A percentile compares a stretch with the other conserved stretches of the same genome.
These are phyloP conservation scores for Helarctos malayanus DNA, from an alignment of 2,797 vertebrate species.

Conservation along the genomic window DNA sequence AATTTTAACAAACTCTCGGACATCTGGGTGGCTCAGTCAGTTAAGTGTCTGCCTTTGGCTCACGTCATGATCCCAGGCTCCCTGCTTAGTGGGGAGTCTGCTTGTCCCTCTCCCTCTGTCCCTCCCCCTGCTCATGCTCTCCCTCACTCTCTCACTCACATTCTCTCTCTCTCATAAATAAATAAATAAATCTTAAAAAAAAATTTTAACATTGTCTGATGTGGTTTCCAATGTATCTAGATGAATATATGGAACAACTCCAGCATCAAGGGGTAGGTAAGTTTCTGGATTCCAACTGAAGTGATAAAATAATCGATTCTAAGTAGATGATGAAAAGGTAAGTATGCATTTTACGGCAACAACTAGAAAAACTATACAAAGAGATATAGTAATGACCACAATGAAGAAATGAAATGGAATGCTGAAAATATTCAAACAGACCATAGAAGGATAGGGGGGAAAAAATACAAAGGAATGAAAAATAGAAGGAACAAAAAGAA, in stretches of 20 bases:
- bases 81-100: background rate
- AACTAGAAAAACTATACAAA: background rate
- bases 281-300: background rate
- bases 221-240: background rate
- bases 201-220: background rate
- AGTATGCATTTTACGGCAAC: background rate
- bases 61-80: background rate
- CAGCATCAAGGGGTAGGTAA: background rate
- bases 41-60: background rate
- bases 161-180: no score
- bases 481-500: background rate
- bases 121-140: no score
- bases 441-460: background rate
- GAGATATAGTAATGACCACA: background rate
- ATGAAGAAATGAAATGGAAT: background rate
- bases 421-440: background rate
- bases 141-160: no score
- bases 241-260: background rate
- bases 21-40: background rate
- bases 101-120: no score
- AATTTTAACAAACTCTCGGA: background rate
- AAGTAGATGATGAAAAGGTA: background rate
- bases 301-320: background rate
- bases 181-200: background rate
- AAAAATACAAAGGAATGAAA: background rate